Base-by-base conservation (phyloP, 2,888 invertebrate genomes). In the Globia sparganii region DNA sequence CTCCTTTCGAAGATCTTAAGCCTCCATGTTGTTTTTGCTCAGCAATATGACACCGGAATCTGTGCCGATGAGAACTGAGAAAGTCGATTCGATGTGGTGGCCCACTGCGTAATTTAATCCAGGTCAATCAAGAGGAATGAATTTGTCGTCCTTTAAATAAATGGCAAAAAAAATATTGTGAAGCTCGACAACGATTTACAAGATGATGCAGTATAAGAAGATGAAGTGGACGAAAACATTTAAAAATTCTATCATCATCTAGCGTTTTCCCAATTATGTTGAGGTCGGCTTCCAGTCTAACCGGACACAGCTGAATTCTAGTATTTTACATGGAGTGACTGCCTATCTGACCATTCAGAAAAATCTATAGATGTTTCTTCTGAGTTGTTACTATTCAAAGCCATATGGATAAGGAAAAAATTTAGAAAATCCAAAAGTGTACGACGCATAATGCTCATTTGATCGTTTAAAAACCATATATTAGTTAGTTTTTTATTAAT, bases 1-100 rank as follows among this genome's bases (percentile, higher is more conserved):
- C 21, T 68, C 15, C 64, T 66, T 53, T 72, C 58, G 40, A 53
- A 67, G 46, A 66, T 72, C 70, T 72, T 78, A 72, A 80, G 77
- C 73, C 70, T 61, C 70, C 64, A 73, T 58, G 74, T 77, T 81
- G 83, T 88, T 88, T 89, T 89, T 88, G 83, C 72, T 72, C 80
- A 77, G 93, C 84, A 93, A 95, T 81, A 88, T 83, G 92, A 95
- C 93, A 95, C 94, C 94, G 94, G 94, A 93, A 90, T 92, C 90
- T 86, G 81, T 86, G 89, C 66, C 87, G 89, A 91, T 90, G 92
- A 90, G 91, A 92, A 91, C 90, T 88, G 86, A 86, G 87, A 88
- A 88, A 87, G 89, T 86, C 74, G 81, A 82, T 85, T 90, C 90
- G 84, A 85, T 89, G 91, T 86, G 93, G 93, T 92, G 92, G 92